These are phyloP conservation scores for Silurus glanis DNA, from an alignment of 2,113 vertebrate species.

Conservation along the genomic window DNA sequence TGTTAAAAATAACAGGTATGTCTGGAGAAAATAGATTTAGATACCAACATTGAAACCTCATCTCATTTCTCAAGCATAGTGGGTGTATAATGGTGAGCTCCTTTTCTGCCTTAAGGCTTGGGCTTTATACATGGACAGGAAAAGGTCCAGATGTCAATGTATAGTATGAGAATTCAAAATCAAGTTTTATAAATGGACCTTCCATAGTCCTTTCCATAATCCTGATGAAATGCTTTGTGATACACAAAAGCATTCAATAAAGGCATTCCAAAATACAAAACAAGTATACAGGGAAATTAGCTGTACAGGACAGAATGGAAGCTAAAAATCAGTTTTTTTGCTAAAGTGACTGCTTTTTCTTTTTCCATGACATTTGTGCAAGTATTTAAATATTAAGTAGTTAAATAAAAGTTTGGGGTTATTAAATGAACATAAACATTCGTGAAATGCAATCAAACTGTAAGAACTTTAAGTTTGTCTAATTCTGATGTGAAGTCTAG, in stretches of 20 bases:
- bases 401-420: background rate
- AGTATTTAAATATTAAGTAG: background rate
- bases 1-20: background rate
- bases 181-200: background rate
- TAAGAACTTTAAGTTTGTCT: background rate
- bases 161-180: background rate
- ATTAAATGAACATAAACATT: background rate
- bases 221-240: background rate
- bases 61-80: background rate
- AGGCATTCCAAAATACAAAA: background rate
- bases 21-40: slow-evolving; percentile 3
- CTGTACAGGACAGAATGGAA: background rate
- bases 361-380: background rate
- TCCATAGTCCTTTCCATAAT: background rate
- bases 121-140: background rate
- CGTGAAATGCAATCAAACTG: background rate
- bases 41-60: slow-evolving; percentile 5
- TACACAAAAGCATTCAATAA: background rate
- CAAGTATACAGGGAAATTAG: background rate
- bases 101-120: background rate
- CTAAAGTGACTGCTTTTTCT: background rate
- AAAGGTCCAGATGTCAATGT: background rate
- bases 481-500: background rate
- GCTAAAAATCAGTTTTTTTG: background rate
- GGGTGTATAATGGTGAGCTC: slow-evolving; percentile 4